These are phyloP conservation scores for Sarcoramphus papa DNA, from an alignment of 2,797 vertebrate species.

Conservation along the genomic window DNA sequence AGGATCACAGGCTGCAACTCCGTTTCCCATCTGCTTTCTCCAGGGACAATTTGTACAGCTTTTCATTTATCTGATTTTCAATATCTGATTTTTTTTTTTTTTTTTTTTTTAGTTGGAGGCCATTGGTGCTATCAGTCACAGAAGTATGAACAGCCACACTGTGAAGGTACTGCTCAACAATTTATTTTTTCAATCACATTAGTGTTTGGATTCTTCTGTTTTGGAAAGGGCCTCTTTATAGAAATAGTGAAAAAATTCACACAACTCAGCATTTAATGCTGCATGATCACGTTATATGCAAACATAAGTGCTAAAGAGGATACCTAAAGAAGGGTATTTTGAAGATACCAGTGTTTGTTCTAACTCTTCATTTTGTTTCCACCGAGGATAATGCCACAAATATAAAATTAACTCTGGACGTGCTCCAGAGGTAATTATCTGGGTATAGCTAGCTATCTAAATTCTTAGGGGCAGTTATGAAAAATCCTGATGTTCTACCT, in stretches of 20 bases:
- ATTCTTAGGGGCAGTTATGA: not conserved
- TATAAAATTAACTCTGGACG: not conserved
- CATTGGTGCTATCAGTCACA: slow-evolving; percentile 63
- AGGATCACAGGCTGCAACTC: not conserved
- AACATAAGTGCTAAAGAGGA: not conserved
- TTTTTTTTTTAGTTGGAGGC: not conserved
- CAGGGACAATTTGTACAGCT: not conserved
- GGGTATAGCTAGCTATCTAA: not conserved
- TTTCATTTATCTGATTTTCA: not conserved
- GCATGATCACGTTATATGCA: accelerated
- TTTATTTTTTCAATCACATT: not conserved
- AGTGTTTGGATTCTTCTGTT: not conserved
- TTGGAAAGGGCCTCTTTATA: not conserved
- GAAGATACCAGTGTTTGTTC: not conserved
- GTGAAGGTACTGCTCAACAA: slow-evolving; percentile 29
- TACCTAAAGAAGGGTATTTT: not conserved
- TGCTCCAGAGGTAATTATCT: not conserved
- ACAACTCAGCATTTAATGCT: not conserved
- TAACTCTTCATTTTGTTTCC: not conserved
- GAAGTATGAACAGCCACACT: not conserved
- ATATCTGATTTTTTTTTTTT: not conserved
- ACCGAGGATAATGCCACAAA: not conserved
- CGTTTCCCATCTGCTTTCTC: not conserved
- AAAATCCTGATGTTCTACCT: not conserved
- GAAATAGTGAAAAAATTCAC: not conserved